These are phyloP conservation scores for Isichthys henryi DNA, from an alignment of 2,113 vertebrate genomes.

Conservation along the genomic window DNA sequence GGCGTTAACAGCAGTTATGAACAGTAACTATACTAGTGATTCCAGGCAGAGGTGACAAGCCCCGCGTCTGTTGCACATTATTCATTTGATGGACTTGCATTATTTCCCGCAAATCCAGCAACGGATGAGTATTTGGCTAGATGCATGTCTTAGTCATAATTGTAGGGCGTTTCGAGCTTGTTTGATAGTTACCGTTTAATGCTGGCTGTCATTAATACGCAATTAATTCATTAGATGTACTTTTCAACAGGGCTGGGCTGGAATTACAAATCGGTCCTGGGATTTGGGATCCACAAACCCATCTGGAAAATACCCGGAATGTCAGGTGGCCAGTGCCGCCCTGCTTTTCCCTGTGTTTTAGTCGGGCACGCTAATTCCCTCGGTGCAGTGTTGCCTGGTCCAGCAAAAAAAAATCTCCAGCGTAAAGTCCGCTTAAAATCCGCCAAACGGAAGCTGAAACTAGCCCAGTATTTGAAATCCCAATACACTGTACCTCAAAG, in stretches of 20 bases:
- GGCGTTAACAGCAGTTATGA: background rate
- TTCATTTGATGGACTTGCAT: background rate
- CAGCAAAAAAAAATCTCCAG: no score
- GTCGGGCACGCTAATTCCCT: background rate
- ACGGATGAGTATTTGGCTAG: background rate
- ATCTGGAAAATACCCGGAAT: background rate
- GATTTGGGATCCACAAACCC: background rate
- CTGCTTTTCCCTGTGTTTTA: background rate
- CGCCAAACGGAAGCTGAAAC: no score
- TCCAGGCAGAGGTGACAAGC: background rate
- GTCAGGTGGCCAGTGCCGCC: background rate
- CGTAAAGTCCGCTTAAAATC: no score
- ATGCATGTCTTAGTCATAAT: background rate
- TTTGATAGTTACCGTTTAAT: background rate
- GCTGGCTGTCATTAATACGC: background rate
- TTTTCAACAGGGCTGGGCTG: background rate
- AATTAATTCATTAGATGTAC: background rate
- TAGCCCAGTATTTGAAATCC: no score
- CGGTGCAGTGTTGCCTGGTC: background rate
- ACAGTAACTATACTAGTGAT: background rate
- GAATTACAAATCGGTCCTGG: background rate
- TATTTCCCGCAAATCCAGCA: background rate
- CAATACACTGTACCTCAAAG: no score
- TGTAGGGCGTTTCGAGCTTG: background rate
- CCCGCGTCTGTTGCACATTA: background rate